Evolutionary conservation across 2,888 invertebrate species (phyloP).

Genomic region (Stictocephala bisonia): DNA sequence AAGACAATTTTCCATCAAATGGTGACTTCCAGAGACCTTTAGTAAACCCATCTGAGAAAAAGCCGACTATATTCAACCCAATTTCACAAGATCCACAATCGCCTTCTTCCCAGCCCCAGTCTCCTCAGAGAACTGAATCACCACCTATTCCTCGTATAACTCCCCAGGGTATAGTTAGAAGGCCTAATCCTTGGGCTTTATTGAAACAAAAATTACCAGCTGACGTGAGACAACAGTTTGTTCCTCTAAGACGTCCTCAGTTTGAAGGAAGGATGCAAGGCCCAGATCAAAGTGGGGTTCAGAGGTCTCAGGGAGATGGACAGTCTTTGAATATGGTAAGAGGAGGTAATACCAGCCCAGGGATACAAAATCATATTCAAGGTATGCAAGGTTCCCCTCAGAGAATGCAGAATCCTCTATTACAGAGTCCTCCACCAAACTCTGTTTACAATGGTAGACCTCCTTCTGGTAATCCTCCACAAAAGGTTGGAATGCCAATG

Average conservation of each 20-base stretch:
- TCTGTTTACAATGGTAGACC: constrained; percentile 38
- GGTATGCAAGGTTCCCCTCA: neutral
- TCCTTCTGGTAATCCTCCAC: constrained; percentile 10
- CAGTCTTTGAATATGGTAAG: constrained; percentile 2
- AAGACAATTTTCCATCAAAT: constrained; percentile 16
- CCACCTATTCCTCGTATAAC: constrained; percentile 45
- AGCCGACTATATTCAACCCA: constrained; percentile 61
- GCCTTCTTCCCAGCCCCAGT: constrained; percentile 60
- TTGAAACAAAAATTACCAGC: constrained; percentile 59
- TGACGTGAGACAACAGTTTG: constrained; percentile 50
- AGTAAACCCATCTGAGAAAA: constrained; percentile 52
- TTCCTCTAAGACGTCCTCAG: constrained; percentile 55
- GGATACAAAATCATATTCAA: constrained; percentile 16
- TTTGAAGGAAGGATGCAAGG: constrained; percentile 44
- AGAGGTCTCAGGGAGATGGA: constrained; percentile 33
- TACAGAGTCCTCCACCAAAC: constrained; percentile 36
- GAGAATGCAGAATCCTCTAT: neutral
- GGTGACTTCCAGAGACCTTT: constrained; percentile 23
- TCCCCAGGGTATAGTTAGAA: constrained; percentile 47
- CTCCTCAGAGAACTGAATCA: constrained; percentile 57
- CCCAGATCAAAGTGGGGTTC: constrained; percentile 28
- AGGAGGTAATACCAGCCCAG: constrained; percentile 21
- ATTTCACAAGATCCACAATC: constrained; percentile 40
- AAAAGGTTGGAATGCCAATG: constrained; percentile 40
- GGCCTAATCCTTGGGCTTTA: constrained; percentile 57